phyloP scores from a whole-genome alignment of 2,888 invertebrate species.

The Celastrina argiolus region DNA sequence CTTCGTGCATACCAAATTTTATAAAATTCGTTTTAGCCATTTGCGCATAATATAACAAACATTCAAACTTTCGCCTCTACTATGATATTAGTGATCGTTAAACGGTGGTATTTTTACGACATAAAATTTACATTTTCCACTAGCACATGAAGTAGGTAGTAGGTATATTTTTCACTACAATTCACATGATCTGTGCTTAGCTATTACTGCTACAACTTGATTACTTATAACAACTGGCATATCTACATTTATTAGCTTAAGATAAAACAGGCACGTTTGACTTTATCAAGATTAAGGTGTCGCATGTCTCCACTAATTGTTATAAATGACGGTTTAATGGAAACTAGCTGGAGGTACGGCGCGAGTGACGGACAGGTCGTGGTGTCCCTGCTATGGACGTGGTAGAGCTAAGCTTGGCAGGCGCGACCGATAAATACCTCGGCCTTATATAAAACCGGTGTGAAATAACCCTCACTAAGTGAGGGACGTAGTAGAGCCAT shows the following conservation, averaged over 20 bases:
- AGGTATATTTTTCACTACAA: neutral
- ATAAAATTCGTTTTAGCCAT: too few species aligned
- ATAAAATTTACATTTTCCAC: too few species aligned
- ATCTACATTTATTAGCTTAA: neutral
- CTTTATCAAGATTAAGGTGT: constrained; percentile 18
- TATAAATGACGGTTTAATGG: constrained; percentile 16
- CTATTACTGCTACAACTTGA: neutral
- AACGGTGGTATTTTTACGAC: too few species aligned
- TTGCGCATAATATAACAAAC: too few species aligned
- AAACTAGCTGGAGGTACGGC: neutral
- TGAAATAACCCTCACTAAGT: too few species aligned
- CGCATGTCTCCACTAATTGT: constrained; percentile 13
- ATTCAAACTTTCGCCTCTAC: too few species aligned
- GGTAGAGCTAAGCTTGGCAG: neutral
- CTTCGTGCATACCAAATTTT: too few species aligned
- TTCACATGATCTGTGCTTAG: neutral
- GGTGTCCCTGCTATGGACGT: neutral
- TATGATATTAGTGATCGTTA: too few species aligned
- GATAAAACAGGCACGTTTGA: neutral
- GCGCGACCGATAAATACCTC: neutral
- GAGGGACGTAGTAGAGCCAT: too few species aligned
- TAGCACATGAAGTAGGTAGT: too few species aligned
- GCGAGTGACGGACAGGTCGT: neutral
- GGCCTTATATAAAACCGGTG: too few species aligned
- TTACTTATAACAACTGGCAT: constrained; percentile 10